phyloP scores from a whole-genome alignment of 2,113 vertebrate species.

The Hippoglossus stenolepis region DNA sequence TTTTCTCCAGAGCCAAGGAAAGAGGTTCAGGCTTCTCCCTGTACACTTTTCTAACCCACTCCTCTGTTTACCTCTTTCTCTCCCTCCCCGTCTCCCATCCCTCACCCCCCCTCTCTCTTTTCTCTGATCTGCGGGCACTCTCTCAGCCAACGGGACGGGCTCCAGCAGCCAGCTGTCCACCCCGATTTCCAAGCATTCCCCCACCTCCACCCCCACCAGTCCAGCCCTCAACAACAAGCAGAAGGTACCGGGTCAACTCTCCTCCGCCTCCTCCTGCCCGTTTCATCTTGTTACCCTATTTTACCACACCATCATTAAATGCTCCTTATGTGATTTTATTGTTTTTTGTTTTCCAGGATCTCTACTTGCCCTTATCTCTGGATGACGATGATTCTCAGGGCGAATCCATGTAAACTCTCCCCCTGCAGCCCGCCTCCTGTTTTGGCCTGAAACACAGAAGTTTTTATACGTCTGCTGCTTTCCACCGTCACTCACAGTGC shows the following conservation, averaged over 20 bases:
- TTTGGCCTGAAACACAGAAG: conserved; percentile 65
- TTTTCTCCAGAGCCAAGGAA: conserved; percentile 42
- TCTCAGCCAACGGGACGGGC: conserved; percentile 91
- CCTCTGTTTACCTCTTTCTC: conserved; percentile 38
- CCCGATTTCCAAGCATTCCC: conserved; percentile 98
- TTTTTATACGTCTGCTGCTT: conserved; percentile 65
- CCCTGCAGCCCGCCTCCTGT: conserved; percentile 46
- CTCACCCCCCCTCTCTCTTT: background rate
- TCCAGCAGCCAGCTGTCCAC: conserved; percentile 99
- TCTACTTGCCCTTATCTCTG: conserved; percentile 97
- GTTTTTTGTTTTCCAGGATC: conserved; percentile 85
- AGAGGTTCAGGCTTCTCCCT: conserved; percentile 18
- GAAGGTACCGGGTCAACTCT: conserved; percentile 87
- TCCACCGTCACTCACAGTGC: conserved; percentile 67
- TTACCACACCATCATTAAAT: background rate
- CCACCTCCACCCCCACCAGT: conserved; percentile 96
- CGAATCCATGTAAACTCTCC: conserved; percentile 92
- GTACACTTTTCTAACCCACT: conserved; percentile 54
- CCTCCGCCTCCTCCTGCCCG: conserved; percentile 3
- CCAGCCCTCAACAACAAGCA: conserved; percentile 95
- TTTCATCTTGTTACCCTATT: background rate
- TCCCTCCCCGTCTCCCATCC: background rate
- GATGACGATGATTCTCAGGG: conserved; percentile 96
- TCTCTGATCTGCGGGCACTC: conserved; percentile 33
- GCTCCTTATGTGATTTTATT: background rate